Conservation (phyloP, 2,888 invertebrate genomes). For the Linyphia triangularis region DNA sequence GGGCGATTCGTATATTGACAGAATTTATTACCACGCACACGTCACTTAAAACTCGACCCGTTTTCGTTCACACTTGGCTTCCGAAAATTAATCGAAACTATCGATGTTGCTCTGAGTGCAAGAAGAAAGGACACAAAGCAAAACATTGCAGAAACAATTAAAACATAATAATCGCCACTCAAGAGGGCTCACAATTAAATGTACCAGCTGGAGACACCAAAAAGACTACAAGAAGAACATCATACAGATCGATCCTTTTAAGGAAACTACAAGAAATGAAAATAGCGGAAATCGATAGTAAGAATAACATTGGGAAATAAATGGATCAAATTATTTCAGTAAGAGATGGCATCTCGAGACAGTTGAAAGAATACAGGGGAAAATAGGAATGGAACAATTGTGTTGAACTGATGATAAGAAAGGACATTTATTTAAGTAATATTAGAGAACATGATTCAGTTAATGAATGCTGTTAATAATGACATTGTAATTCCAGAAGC, state of each 20-base stretch:
- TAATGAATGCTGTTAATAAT: too few species aligned
- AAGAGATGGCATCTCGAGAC: not conserved
- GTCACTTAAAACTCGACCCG: not conserved
- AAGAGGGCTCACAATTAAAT: slow-evolving; percentile 47
- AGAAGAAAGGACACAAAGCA: not conserved
- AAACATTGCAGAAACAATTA: slow-evolving; percentile 53
- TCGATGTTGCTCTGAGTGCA: not conserved
- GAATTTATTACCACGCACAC: not conserved
- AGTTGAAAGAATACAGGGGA: slow-evolving; percentile 4
- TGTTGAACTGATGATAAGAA: not conserved
- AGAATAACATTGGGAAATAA: slow-evolving; percentile 44
- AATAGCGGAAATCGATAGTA: slow-evolving; percentile 67
- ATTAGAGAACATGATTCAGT: not conserved
- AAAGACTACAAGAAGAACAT: slow-evolving; percentile 7
- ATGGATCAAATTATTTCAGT: slow-evolving; percentile 47
- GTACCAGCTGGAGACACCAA: slow-evolving; percentile 34
- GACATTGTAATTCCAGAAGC: too few species aligned
- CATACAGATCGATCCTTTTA: not conserved
- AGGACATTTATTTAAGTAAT: not conserved
- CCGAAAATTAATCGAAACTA: slow-evolving; percentile 12
- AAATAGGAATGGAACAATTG: not conserved
- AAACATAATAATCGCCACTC: slow-evolving; percentile 54
- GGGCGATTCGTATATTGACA: not conserved
- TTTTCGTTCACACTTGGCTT: slow-evolving; percentile 23
- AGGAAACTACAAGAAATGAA: slow-evolving; percentile 58